Conservation (phyloP, 35 echinoderm and acorn worm species). For the Lytechinus variegatus region DNA sequence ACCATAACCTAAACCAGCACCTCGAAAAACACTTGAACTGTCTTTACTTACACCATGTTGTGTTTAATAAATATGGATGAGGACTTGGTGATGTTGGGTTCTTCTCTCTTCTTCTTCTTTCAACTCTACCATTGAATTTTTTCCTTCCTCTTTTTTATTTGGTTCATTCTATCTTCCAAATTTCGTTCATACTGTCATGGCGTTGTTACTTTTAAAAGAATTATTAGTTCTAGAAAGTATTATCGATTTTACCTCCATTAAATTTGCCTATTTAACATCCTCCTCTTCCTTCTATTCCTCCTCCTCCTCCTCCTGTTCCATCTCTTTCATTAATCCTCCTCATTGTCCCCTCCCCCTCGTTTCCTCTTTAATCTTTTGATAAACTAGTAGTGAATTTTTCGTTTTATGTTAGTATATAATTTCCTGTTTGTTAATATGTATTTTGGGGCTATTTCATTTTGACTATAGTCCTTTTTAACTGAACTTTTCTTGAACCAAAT, state of each 20-base stretch:
- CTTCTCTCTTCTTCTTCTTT: background rate
- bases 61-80: background rate
- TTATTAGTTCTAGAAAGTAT: too few species aligned
- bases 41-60: background rate
- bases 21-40: background rate
- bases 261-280: background rate
- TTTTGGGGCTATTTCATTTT: background rate
- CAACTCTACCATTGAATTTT: background rate
- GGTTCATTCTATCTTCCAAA: too few species aligned
- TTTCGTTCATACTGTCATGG: too few species aligned
- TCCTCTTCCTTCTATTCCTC: background rate
- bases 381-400: too few species aligned
- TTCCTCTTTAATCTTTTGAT: too few species aligned
- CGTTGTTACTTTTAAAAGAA: too few species aligned
- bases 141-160: background rate
- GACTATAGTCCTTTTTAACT: too few species aligned
- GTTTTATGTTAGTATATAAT: too few species aligned
- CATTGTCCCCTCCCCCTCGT: too few species aligned
- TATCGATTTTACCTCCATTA: background rate
- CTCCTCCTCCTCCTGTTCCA: background rate
- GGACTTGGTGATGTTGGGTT: background rate
- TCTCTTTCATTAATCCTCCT: background rate
- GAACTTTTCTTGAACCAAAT: too few species aligned
- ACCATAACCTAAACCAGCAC: background rate
- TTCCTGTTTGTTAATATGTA: background rate